Percentiles rank a stretch among this genome's conserved stretches.
These are phyloP conservation scores for Tinamus guttatus DNA, from an alignment of 2,113 vertebrate species.

Conservation along the genomic window DNA sequence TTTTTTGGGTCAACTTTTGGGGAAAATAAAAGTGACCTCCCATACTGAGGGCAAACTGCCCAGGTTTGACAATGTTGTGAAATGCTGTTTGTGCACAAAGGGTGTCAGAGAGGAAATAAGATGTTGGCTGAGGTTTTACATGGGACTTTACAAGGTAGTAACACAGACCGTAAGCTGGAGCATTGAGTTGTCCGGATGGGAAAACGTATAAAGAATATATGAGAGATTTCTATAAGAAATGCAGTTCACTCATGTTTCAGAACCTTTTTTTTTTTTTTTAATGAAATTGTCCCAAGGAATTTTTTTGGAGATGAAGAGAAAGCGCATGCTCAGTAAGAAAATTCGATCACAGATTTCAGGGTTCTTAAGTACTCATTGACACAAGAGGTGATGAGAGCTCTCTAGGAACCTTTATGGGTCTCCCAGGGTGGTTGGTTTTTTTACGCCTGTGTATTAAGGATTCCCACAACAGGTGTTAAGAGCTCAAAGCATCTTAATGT, in stretches of 20 bases:
- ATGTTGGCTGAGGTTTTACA: neutral
- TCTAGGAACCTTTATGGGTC: constrained; percentile 19
- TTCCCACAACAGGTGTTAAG: constrained; percentile 66
- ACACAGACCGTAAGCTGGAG: neutral
- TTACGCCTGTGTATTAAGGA: constrained; percentile 51
- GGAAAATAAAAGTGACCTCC: neutral
- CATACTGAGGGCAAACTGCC: neutral
- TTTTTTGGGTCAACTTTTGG: neutral
- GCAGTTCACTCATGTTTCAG: neutral
- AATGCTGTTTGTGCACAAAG: neutral
- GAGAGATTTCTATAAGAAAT: constrained; percentile 47
- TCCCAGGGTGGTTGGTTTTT: constrained; percentile 57
- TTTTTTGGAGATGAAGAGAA: neutral
- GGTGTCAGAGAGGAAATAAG: neutral
- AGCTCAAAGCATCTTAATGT: constrained; percentile 62
- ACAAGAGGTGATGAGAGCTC: neutral
- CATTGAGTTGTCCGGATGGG: neutral
- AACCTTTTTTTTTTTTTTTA: neutral
- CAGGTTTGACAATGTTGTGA: neutral
- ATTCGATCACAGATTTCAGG: constrained; percentile 45
- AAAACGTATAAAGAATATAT: constrained; percentile 54
- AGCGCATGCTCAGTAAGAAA: constrained; percentile 15
- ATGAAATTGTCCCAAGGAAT: constrained; percentile 27
- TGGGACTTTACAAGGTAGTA: constrained; percentile 13
- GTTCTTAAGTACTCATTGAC: constrained; percentile 50